phyloP scores from a whole-genome alignment of 2,113 vertebrate species.

The Ornithorhynchus anatinus region DNA sequence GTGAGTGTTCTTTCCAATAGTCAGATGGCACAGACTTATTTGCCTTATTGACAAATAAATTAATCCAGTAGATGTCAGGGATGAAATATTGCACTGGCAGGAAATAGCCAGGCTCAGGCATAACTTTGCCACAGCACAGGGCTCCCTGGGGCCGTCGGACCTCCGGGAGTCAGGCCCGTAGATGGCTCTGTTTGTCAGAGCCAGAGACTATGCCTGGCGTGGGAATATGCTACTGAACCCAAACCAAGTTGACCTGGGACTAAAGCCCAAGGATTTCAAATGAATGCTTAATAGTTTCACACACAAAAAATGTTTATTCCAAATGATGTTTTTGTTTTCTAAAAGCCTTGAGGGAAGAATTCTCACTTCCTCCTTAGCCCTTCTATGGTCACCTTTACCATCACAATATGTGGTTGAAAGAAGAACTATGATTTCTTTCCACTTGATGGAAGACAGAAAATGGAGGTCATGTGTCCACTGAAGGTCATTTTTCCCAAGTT shows the following conservation, averaged over 20 bases:
- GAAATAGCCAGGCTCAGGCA: no score
- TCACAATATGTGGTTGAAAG: neutral
- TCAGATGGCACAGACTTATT: no score
- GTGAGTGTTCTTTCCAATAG: no score
- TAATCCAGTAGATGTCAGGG: no score
- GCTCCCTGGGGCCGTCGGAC: neutral
- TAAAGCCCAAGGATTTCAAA: neutral
- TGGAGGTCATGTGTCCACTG: neutral
- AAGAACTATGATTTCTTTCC: neutral
- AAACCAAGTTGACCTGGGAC: neutral
- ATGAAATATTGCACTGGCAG: no score
- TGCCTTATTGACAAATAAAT: no score
- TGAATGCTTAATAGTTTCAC: neutral
- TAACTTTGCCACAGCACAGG: neutral
- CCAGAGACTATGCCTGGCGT: neutral
- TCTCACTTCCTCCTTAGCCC: neutral
- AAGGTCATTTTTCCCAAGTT: neutral
- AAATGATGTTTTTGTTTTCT: constrained; percentile 4
- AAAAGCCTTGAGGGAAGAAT: neutral
- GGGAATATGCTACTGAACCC: neutral
- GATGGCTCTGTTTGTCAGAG: neutral
- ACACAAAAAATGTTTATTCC: neutral
- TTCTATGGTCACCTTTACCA: neutral
- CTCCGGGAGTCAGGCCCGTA: neutral
- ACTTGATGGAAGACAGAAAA: neutral